Conservation (phyloP, 2,113 vertebrate species). For the Rutilus rutilus region DNA sequence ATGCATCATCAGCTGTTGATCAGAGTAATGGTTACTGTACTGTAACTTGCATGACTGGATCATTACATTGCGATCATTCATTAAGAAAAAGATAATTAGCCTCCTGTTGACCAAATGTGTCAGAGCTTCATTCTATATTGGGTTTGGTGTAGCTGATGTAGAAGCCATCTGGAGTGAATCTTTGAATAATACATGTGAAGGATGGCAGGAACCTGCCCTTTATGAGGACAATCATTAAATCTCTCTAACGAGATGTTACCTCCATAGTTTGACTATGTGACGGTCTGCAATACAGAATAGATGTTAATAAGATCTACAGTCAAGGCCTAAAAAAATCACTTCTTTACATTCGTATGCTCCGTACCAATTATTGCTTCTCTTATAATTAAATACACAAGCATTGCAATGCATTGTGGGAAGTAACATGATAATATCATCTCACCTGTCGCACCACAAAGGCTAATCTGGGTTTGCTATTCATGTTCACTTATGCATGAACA, state of each 20-base stretch:
- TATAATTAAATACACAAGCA: neutral
- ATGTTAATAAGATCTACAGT: neutral
- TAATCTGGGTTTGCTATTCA: neutral
- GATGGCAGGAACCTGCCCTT: neutral
- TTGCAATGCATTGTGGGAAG: conserved; percentile 9
- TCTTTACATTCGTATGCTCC: neutral
- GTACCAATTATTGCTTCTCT: neutral
- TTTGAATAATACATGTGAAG: conserved; percentile 29
- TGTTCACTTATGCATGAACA: neutral
- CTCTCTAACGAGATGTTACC: neutral
- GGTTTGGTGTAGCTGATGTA: neutral
- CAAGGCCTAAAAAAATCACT: neutral
- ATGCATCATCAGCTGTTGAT: neutral
- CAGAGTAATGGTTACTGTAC: neutral
- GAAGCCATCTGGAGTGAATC: conserved; percentile 17
- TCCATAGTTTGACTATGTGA: neutral
- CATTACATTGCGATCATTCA: neutral
- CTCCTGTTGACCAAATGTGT: neutral
- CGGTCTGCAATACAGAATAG: neutral
- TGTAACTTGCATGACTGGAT: neutral
- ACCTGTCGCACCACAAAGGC: neutral
- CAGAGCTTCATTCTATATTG: neutral
- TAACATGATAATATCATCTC: neutral
- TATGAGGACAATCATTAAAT: conserved; percentile 13
- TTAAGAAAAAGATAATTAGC: neutral